A percentile compares a stretch with the other conserved stretches of the same genome.
phyloP scores from a whole-genome alignment of 2,888 invertebrate genomes.

The Orthosia incerta region DNA sequence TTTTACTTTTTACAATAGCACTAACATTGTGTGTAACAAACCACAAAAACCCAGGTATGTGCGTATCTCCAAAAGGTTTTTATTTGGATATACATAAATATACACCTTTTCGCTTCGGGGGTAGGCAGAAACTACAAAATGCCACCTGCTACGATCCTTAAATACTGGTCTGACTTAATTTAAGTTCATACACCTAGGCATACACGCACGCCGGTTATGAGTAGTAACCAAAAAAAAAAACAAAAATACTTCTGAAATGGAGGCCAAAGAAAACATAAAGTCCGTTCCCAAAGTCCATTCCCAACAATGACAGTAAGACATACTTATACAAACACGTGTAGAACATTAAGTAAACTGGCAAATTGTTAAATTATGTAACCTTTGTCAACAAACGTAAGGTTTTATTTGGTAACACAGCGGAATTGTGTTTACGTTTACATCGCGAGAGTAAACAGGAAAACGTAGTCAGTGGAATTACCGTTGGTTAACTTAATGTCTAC shows the following conservation, averaged over 20 bases:
- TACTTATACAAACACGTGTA: constrained; percentile 22
- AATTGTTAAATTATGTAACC: constrained; percentile 70
- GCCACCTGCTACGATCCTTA: too few species aligned
- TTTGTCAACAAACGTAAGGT: constrained; percentile 65
- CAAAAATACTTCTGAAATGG: not conserved
- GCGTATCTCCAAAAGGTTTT: too few species aligned
- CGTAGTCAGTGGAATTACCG: constrained; percentile 59
- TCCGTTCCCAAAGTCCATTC: not conserved
- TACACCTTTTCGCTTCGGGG: too few species aligned
- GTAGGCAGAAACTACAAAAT: too few species aligned
- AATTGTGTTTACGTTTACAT: constrained; percentile 64
- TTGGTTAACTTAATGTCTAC: constrained; percentile 66
- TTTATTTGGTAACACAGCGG: constrained; percentile 61
- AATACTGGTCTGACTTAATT: too few species aligned
- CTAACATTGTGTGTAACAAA: not conserved
- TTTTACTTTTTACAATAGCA: constrained; percentile 5
- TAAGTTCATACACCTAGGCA: too few species aligned
- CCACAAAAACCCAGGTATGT: not conserved
- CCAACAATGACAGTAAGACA: constrained; percentile 16
- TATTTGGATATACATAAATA: too few species aligned
- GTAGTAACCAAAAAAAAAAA: not conserved
- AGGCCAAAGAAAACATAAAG: constrained; percentile 8
- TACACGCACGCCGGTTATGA: too few species aligned
- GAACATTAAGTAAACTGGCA: constrained; percentile 50
- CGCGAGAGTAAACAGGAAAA: constrained; percentile 67